These are phyloP conservation scores for Phenacoccus solenopsis DNA, from an alignment of 1,140 invertebrate species.

Conservation along the genomic window DNA sequence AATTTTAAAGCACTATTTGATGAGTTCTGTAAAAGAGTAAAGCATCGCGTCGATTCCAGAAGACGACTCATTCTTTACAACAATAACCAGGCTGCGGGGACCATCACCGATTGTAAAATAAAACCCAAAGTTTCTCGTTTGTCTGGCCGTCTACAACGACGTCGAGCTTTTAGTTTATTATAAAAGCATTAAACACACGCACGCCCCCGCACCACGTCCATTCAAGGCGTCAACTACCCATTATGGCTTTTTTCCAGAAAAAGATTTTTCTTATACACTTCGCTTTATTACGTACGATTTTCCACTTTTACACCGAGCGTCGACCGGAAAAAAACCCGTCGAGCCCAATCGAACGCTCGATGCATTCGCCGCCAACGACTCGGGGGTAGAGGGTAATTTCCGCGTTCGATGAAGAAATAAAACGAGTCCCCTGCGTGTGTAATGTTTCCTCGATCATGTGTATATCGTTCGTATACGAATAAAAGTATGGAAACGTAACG, in stretches of 20 bases:
- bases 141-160: no score
- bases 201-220: no score
- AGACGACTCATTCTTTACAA: no score
- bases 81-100: no score
- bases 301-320: neutral
- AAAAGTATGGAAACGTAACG: neutral
- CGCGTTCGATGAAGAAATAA: neutral
- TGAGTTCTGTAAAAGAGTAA: no score
- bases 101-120: no score
- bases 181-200: neutral
- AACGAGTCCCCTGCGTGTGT: neutral
- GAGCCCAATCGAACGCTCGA: neutral
- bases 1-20: no score
- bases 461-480: constrained; percentile 3
- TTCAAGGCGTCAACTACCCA: neutral
- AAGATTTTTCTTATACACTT: constrained; percentile 3
- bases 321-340: neutral
- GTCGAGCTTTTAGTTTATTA: neutral
- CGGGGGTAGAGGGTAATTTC: no score
- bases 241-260: constrained; percentile 2
- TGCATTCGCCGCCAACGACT: neutral
- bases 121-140: no score
- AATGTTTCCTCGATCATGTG: neutral
- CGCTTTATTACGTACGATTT: neutral
- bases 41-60: no score